Percentiles rank a stretch among this genome's conserved stretches.
These are phyloP conservation scores for Lasioglossum vierecki DNA, from an alignment of 2,888 invertebrate genomes.

Conservation along the genomic window DNA sequence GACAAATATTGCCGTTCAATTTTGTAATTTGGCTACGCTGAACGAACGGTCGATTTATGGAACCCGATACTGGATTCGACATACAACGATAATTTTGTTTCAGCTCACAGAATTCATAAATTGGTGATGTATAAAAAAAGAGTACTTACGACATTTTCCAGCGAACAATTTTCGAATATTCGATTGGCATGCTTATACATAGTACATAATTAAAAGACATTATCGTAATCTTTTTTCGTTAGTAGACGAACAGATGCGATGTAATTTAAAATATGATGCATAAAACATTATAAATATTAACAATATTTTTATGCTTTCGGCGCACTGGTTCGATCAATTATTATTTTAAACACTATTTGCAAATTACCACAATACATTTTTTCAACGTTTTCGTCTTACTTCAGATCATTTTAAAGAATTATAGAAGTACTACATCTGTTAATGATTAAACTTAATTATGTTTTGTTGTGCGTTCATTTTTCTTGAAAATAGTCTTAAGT, in stretches of 20 bases:
- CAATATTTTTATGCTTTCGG: too few species aligned
- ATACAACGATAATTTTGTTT: constrained; percentile 3
- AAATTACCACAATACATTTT: too few species aligned
- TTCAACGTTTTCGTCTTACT: too few species aligned
- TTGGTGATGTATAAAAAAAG: not conserved
- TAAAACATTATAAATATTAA: not conserved
- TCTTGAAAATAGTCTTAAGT: too few species aligned
- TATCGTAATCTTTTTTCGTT: not conserved
- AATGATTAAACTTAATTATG: too few species aligned
- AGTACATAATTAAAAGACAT: not conserved
- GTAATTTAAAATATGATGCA: not conserved
- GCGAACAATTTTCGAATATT: not conserved
- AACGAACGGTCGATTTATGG: constrained; percentile 2
- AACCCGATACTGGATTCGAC: constrained; percentile 8
- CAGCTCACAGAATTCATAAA: not conserved
- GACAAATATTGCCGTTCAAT: constrained; percentile 32
- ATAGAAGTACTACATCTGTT: too few species aligned
- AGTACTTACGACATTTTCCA: not conserved
- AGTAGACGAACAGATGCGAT: not conserved
- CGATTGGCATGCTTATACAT: not conserved
- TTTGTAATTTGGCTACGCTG: constrained; percentile 20
- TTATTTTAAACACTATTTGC: too few species aligned
- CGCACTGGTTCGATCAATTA: too few species aligned
- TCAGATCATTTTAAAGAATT: too few species aligned
- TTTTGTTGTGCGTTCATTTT: too few species aligned